A percentile compares a stretch with the other conserved stretches of the same genome.
Evolutionary conservation across 1,140 invertebrate species (phyloP).

Genomic region (Papilio glaucus): DNA sequence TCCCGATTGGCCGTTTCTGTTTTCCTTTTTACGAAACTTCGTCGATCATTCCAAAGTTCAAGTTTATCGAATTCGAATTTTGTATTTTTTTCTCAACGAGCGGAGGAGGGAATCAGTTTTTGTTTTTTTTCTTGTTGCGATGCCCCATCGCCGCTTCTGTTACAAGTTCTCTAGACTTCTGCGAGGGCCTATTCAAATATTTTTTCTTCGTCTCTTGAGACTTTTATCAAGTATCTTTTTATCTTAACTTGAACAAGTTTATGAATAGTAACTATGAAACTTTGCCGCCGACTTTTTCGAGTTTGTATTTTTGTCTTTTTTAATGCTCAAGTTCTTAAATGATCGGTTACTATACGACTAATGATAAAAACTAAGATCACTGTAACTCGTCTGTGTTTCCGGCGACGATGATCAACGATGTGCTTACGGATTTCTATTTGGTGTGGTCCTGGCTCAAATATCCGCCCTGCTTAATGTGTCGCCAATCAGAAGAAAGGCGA

Average conservation of each 20-base stretch:
- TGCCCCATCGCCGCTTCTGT: conserved; percentile 22
- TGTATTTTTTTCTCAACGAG: conserved; percentile 37
- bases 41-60: conserved; percentile 43
- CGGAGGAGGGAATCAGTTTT: conserved; percentile 10
- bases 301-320: conserved; percentile 15
- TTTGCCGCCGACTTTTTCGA: conserved; percentile 10
- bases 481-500: too few species aligned
- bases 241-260: conserved; percentile 36
- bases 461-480: too few species aligned
- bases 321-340: not conserved
- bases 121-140: conserved; percentile 21
- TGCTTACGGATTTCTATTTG: too few species aligned
- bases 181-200: conserved; percentile 34
- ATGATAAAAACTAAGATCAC: too few species aligned
- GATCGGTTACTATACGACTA: not conserved
- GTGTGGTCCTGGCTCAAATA: too few species aligned
- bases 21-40: conserved; percentile 46
- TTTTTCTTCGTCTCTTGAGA: conserved; percentile 30
- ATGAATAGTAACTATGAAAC: conserved; percentile 35
- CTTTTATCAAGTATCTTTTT: conserved; percentile 37
- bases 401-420: too few species aligned
- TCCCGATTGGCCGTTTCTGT: conserved; percentile 56
- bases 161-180: conserved; percentile 36
- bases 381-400: too few species aligned
- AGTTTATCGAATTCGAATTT: conserved; percentile 38